Base-by-base conservation (phyloP, 1,140 invertebrate genomes). In the Acromyrmex charruanus region DNA sequence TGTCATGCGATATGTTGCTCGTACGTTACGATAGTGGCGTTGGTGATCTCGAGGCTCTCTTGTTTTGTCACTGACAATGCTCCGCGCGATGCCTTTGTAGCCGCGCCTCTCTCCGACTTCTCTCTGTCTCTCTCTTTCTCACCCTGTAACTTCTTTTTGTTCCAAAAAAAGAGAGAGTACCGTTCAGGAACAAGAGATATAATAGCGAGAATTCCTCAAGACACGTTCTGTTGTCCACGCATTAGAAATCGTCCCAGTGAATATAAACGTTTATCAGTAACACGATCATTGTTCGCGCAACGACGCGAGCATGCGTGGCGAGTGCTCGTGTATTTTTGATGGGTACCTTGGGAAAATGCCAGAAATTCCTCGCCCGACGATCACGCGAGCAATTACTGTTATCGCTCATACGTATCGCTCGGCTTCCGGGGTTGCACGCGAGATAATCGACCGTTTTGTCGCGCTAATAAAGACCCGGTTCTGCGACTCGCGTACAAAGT, bases 1-100 rank as follows among this genome's bases (percentile, higher is more conserved):
- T 92, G 91, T 92, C 91, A 92, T 92, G 91, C 91, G 91, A 92
- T 92, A 92, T 90, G 91, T 91, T 90, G 88, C 90, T 91, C 91
- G 87, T 92, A 90, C 90, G 87, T 92, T 92, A 91, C 89, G 92
- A 92, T 92, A 92, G 90, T 91, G 91, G 80, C 88, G 88, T 91
- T 85, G 80, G 85, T 89, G 77, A 90, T 89, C 85, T 77, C 79
- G 77, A 71, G 58, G 39, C 53, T 69, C 35, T 72, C 80, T 82
- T 90, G 89, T 91, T 91, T 88, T 91, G 90, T 91, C 90, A 91
- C 84, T 89, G 89, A 91, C 89, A 91, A 91, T 91, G 89, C 86
- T 79, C 81, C 63, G 35, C 51, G 71, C 79, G 75, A 87, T 90
- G 74, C 84, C 87, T 90, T 90, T 90, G 81, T 90, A 77, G n/a